Percentiles rank a stretch among this genome's conserved stretches.
Conservation (phyloP, 2,113 vertebrate species). For the Scolopax mira region DNA sequence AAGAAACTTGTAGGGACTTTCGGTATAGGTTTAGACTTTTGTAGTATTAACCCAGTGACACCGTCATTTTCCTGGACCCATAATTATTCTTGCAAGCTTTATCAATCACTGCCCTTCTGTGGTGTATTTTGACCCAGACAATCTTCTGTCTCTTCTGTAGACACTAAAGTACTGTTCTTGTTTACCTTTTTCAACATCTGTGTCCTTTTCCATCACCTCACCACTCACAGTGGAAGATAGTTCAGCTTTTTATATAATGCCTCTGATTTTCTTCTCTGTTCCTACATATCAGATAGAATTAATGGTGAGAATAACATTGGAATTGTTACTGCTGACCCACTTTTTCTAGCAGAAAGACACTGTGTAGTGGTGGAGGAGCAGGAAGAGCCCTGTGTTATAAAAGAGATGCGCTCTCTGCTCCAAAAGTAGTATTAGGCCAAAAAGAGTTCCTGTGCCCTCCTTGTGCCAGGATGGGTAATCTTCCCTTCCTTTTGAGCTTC, state of each 20-base stretch:
- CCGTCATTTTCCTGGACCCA: not conserved
- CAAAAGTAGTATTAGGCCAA: not conserved
- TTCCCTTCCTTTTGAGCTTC: not conserved
- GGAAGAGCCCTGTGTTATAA: not conserved
- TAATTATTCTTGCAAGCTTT: not conserved
- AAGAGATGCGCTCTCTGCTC: not conserved
- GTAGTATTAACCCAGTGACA: not conserved
- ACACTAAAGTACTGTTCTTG: not conserved
- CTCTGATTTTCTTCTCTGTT: not conserved
- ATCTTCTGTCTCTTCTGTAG: not conserved
- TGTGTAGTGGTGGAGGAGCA: not conserved
- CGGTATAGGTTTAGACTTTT: not conserved
- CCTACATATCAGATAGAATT: fast-evolving
- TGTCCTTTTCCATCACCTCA: not conserved
- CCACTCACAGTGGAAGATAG: not conserved
- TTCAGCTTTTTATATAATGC: not conserved
- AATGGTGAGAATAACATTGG: not conserved
- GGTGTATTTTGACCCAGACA: not conserved
- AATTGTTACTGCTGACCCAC: not conserved
- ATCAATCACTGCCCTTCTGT: not conserved
- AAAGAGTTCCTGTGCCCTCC: not conserved
- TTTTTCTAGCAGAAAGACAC: not conserved
- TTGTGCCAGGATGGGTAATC: not conserved
- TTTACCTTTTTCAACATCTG: not conserved
- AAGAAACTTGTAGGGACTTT: not conserved